These are phyloP conservation scores for Oscheius onirici DNA, from an alignment of 2,888 invertebrate species.

Conservation along the genomic window DNA sequence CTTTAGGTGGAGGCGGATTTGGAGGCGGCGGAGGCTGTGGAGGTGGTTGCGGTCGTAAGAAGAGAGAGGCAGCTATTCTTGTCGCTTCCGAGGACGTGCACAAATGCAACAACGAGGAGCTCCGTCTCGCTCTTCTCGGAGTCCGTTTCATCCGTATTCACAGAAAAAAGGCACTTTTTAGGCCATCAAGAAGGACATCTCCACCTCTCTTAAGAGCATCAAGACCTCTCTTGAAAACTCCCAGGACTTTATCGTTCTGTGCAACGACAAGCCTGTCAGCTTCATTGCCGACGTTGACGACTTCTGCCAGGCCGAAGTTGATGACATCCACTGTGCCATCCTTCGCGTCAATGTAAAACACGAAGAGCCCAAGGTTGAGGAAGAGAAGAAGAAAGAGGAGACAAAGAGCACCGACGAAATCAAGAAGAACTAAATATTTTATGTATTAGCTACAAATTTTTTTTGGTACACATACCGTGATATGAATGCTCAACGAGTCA, in stretches of 20 bases:
- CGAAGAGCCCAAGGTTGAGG: constrained; percentile 28
- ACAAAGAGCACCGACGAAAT: constrained; percentile 10
- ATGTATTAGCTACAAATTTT: background rate
- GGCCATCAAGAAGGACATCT: constrained; percentile 43
- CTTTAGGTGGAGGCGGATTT: background rate
- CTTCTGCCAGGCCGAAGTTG: constrained; percentile 46
- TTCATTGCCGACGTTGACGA: constrained; percentile 54
- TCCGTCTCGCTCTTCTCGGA: constrained; percentile 41
- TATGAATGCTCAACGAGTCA: too few relatives aligned
- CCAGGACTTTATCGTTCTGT: constrained; percentile 46
- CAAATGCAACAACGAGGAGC: constrained; percentile 57
- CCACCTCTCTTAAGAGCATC: constrained; percentile 43
- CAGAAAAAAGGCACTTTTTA: constrained; percentile 26
- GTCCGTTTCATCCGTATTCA: background rate
- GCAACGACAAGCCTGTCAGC: constrained; percentile 49
- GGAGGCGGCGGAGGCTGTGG: constrained; percentile 13
- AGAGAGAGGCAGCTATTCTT: constrained; percentile 50
- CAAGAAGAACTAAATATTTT: constrained; percentile 8
- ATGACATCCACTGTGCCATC: constrained; percentile 50
- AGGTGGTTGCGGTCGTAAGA: constrained; percentile 45
- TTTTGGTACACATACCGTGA: too few relatives aligned
- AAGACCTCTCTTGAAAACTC: constrained; percentile 40
- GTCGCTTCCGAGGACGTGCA: constrained; percentile 45
- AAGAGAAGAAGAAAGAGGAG: constrained; percentile 26
- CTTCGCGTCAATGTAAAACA: constrained; percentile 44